A percentile compares a stretch with the other conserved stretches of the same genome.
phyloP scores from a whole-genome alignment of 2,888 invertebrate genomes.

The Lasioglossum malachurum region DNA sequence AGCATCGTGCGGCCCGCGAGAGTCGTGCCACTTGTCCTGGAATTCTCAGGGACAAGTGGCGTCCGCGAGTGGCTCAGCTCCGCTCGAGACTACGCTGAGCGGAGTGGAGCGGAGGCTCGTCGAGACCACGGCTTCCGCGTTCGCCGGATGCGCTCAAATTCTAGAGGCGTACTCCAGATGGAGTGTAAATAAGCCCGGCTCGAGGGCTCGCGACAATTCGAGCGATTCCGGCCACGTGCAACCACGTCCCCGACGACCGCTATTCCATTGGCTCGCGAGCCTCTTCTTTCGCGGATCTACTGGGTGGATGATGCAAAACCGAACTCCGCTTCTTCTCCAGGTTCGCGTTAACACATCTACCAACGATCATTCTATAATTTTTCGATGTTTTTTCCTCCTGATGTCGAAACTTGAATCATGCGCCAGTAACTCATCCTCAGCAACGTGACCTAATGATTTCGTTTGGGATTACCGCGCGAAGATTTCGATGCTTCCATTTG shows the following conservation, averaged over 20 bases:
- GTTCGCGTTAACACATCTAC: no score
- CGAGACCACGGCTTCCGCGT: conserved; percentile 65
- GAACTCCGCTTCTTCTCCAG: background rate
- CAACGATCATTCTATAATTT: no score
- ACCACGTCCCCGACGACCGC: background rate
- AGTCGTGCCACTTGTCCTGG: conserved; percentile 79
- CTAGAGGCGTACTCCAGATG: conserved; percentile 63
- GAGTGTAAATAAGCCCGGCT: conserved; percentile 63
- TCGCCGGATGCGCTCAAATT: conserved; percentile 67
- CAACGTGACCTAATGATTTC: no score
- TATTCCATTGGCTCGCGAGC: background rate
- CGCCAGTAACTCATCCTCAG: no score
- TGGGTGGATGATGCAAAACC: background rate
- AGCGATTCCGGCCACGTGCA: conserved; percentile 66
- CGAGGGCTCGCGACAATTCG: conserved; percentile 55
- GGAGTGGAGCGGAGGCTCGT: background rate
- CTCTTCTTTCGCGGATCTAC: background rate
- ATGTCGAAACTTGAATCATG: no score
- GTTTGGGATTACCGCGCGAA: no score
- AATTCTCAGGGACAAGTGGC: conserved; percentile 79
- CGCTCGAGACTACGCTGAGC: background rate
- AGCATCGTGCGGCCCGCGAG: conserved; percentile 46
- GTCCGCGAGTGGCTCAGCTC: conserved; percentile 52
- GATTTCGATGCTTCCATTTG: no score
- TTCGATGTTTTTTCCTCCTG: no score